phyloP scores from a whole-genome alignment of 2,113 vertebrate species.

The Terrapene triunguis region DNA sequence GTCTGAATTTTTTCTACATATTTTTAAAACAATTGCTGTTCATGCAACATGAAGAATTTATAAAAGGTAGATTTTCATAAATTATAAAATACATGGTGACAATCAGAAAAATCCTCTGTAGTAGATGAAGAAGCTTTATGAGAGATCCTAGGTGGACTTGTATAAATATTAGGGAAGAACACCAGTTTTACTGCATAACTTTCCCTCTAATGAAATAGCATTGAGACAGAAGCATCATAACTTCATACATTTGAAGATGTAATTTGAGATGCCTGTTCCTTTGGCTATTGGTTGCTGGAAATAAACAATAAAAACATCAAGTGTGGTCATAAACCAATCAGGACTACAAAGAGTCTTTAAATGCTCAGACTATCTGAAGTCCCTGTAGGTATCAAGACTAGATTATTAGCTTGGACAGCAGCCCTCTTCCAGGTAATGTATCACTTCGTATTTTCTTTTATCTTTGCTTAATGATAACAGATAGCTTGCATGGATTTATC shows the following conservation, averaged over 20 bases:
- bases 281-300: conserved; percentile 64
- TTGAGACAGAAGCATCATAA: background rate
- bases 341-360: conserved; percentile 72
- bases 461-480: conserved; percentile 33
- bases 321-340: conserved; percentile 68
- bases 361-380: conserved; percentile 62
- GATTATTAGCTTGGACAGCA: conserved; percentile 61
- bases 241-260: background rate
- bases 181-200: background rate
- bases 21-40: background rate
- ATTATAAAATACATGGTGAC: background rate
- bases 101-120: background rate
- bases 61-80: background rate
- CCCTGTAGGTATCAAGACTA: conserved; percentile 29
- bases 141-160: accelerated
- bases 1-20: background rate
- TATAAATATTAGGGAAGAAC: background rate
- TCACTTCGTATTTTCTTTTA: conserved; percentile 47
- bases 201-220: background rate
- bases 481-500: conserved; percentile 29
- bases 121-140: background rate
- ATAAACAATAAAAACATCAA: conserved; percentile 67
- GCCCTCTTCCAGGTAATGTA: conserved; percentile 68
- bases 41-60: background rate
- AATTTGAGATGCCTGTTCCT: conserved; percentile 47